These are phyloP conservation scores for Pungitius pungitius DNA, from an alignment of 2,113 vertebrate genomes.

Conservation along the genomic window DNA sequence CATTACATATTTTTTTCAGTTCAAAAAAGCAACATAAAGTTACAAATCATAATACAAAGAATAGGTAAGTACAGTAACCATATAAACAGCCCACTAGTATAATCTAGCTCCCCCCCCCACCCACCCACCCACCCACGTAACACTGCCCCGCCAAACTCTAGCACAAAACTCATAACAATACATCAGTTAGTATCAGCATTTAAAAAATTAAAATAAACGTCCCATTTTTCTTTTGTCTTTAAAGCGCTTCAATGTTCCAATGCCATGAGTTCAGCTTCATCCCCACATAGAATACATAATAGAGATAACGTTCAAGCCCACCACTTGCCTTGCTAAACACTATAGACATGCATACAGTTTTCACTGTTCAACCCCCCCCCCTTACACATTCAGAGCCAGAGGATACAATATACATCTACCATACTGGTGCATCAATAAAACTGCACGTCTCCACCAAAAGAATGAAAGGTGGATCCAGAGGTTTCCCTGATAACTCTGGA, in stretches of 20 bases:
- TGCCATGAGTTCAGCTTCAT: constrained; percentile 67
- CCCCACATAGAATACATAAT: constrained; percentile 74
- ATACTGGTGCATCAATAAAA: constrained; percentile 69
- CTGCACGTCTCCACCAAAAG: constrained; percentile 30
- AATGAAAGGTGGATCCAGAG: constrained; percentile 64
- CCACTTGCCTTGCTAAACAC: constrained; percentile 75
- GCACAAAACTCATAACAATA: constrained; percentile 78
- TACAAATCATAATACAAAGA: constrained; percentile 82
- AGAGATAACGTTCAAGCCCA: constrained; percentile 60
- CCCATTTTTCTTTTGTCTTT: constrained; percentile 41
- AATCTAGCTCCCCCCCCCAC: constrained; percentile 49
- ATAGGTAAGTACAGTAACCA: constrained; percentile 80
- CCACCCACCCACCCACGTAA: constrained; percentile 30
- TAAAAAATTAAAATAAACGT: constrained; percentile 63
- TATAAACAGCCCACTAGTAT: constrained; percentile 78
- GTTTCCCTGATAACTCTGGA: constrained; percentile 68
- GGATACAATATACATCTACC: constrained; percentile 66
- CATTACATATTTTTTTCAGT: constrained; percentile 79
- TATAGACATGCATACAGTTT: constrained; percentile 80
- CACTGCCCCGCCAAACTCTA: constrained; percentile 65
- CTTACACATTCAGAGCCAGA: constrained; percentile 72
- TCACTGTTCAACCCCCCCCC: constrained; percentile 51
- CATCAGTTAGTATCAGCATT: constrained; percentile 77
- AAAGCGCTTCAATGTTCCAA: constrained; percentile 72
- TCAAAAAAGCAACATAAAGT: constrained; percentile 80